These are phyloP conservation scores for Agonum fuliginosum DNA, from an alignment of 2,888 invertebrate species.

Conservation along the genomic window DNA sequence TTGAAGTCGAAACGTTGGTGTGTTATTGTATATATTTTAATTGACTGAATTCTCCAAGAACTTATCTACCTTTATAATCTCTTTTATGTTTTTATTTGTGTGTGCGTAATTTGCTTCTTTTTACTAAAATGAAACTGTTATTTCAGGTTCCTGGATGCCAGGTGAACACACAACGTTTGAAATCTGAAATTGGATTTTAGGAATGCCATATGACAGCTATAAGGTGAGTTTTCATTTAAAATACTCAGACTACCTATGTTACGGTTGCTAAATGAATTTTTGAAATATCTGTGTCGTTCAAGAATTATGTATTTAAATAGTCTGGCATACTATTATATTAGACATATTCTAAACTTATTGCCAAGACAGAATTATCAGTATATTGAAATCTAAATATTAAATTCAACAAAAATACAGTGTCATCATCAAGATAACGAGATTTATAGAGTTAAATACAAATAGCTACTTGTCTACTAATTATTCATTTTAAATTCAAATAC, in stretches of 20 bases:
- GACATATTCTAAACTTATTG: background rate
- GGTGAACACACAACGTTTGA: conserved; percentile 14
- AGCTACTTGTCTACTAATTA: too few relatives aligned
- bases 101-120: background rate
- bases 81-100: too few relatives aligned
- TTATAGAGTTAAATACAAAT: too few relatives aligned
- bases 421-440: background rate
- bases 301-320: conserved; percentile 31
- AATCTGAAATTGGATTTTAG: conserved; percentile 23
- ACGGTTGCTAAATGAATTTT: conserved; percentile 5
- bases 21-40: too few relatives aligned
- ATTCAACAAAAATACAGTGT: background rate
- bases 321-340: conserved; percentile 26
- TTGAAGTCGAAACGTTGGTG: too few relatives aligned
- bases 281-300: conserved; percentile 27
- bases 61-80: too few relatives aligned
- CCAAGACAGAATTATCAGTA: background rate
- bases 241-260: background rate
- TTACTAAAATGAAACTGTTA: background rate
- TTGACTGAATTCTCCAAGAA: too few relatives aligned
- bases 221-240: conserved; percentile 19
- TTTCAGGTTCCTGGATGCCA: background rate
- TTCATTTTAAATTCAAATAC: too few relatives aligned
- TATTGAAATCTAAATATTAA: background rate
- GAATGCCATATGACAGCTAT: conserved; percentile 6